A percentile compares a stretch with the other conserved stretches of the same genome.
Conservation (phyloP, 2,797 vertebrate species). For the Darevskia nairensis region DNA sequence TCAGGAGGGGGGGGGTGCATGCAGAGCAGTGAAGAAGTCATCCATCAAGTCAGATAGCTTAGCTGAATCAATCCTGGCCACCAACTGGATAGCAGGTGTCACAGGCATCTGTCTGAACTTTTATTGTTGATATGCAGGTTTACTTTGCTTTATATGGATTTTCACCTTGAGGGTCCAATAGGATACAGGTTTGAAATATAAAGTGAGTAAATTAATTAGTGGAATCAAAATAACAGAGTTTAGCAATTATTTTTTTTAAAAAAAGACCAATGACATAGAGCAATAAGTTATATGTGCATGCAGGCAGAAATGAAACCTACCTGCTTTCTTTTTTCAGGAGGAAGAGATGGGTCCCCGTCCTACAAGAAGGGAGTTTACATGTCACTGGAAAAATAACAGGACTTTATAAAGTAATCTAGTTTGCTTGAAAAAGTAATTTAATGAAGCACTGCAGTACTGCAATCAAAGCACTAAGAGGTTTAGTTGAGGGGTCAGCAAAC, state of each 20-base stretch:
- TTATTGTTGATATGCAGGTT: neutral
- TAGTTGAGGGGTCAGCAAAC: no score
- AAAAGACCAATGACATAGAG: neutral
- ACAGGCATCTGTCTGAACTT: no score
- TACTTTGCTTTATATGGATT: neutral
- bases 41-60: no score
- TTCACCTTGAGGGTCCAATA: neutral
- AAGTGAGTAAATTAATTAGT: no score
- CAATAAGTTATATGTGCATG: neutral
- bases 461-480: conserved; percentile 57
- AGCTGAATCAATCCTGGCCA: no score
- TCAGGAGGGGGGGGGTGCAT: no score
- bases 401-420: neutral
- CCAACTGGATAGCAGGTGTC: no score
- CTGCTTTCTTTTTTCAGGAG: conserved; percentile 96
- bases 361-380: conserved; percentile 71
- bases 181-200: no score
- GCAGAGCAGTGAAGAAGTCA: no score
- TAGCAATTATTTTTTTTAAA: neutral
- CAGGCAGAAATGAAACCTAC: conserved; percentile 76
- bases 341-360: conserved; percentile 94
- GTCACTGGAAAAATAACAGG: neutral
- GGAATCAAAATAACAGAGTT: neutral
- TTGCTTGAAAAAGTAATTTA: neutral
- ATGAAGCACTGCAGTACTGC: conserved; percentile 40